These are phyloP conservation scores for Entomobrya multifasciata DNA, from an alignment of 2,888 invertebrate species.

Conservation along the genomic window DNA sequence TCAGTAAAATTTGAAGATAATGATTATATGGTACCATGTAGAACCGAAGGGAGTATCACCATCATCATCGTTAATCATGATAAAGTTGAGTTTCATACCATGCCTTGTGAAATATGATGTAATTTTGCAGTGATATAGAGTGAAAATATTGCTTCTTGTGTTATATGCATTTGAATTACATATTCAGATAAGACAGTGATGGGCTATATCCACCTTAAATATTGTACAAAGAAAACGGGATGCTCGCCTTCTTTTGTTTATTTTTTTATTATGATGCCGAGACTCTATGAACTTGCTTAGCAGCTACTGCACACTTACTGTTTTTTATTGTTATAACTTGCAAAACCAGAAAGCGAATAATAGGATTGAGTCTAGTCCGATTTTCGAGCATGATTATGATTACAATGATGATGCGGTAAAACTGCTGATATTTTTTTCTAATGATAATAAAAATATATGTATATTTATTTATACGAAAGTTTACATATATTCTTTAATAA, in stretches of 20 bases:
- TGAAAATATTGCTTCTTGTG: too few species aligned
- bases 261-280: slow-evolving; percentile 15
- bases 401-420: slow-evolving; percentile 17
- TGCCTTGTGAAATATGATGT: not conserved
- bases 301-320: not conserved
- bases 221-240: slow-evolving; percentile 43
- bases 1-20: slow-evolving; percentile 33
- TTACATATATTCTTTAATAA: too few species aligned
- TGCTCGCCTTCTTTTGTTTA: slow-evolving; percentile 4
- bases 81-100: slow-evolving; percentile 26
- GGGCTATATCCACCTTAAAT: slow-evolving; percentile 13
- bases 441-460: slow-evolving; percentile 46
- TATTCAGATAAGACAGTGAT: slow-evolving; percentile 29
- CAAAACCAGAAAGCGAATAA: slow-evolving; percentile 60
- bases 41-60: not conserved
- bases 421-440: slow-evolving; percentile 12
- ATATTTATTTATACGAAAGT: slow-evolving; percentile 5
- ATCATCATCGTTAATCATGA: slow-evolving; percentile 55
- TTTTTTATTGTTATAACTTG: slow-evolving; percentile 31
- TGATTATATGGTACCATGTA: slow-evolving; percentile 40
- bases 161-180: not conserved
- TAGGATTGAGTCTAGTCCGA: slow-evolving; percentile 5
- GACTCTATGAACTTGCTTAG: slow-evolving; percentile 23
- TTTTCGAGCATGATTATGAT: slow-evolving; percentile 7
- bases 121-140: not conserved